Percentiles rank a stretch among this genome's conserved stretches.
phyloP scores from a whole-genome alignment of 2,113 vertebrate genomes.

The Calypte anna region DNA sequence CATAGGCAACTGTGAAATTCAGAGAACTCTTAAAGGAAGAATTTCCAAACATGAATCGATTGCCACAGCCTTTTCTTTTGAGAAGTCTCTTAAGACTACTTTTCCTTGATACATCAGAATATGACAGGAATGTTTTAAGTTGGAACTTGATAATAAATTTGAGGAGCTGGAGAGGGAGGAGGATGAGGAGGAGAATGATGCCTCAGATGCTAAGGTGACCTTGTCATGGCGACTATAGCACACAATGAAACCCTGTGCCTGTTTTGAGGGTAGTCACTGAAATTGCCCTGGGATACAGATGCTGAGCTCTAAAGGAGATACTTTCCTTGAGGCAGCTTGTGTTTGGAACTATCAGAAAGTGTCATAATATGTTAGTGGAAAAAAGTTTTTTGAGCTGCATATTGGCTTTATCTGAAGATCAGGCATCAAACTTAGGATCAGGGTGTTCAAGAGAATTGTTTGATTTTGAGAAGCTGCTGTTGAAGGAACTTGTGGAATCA shows the following conservation, averaged over 20 bases:
- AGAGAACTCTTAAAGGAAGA: not conserved
- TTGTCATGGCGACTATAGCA: not conserved
- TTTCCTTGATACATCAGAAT: not conserved
- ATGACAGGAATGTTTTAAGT: not conserved
- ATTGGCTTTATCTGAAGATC: not conserved
- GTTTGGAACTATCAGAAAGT: not conserved
- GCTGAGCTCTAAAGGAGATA: not conserved
- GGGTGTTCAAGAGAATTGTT: not conserved
- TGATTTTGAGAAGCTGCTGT: not conserved
- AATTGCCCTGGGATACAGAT: not conserved
- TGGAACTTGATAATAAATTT: not conserved
- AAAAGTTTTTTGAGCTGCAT: not conserved
- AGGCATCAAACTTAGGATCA: not conserved
- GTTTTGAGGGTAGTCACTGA: not conserved
- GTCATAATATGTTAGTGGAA: not conserved
- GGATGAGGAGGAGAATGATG: not conserved
- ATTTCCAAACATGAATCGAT: not conserved
- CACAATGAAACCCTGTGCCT: not conserved
- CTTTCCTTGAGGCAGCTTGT: not conserved
- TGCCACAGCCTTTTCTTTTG: not conserved
- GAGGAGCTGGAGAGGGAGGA: not conserved
- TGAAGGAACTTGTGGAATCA: not conserved
- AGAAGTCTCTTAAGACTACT: not conserved
- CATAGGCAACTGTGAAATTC: not conserved
- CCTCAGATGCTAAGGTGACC: not conserved